Conservation (phyloP, 2,888 invertebrate species). For the Ypsolopha scabrella region DNA sequence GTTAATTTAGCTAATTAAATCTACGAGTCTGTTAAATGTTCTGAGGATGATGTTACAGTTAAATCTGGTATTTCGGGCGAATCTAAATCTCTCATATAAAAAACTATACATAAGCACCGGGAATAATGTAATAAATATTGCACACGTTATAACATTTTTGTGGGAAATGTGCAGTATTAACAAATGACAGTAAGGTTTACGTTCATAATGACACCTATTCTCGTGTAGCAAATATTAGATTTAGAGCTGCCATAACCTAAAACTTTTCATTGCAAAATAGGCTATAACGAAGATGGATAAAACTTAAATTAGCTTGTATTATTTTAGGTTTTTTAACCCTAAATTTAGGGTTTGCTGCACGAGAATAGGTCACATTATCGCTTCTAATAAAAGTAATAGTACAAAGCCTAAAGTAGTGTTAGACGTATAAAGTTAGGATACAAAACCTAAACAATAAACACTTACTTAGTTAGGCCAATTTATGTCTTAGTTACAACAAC, state of each 20-base stretch:
- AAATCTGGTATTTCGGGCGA: conserved; percentile 12
- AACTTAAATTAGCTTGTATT: too few relatives aligned
- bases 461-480: conserved; percentile 62
- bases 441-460: conserved; percentile 55
- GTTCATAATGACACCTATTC: too few relatives aligned
- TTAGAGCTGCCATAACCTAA: too few relatives aligned
- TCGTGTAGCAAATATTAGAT: too few relatives aligned
- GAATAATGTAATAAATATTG: conserved; percentile 40
- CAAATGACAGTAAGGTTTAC: conserved; percentile 17
- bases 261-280: too few relatives aligned
- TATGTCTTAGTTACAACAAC: conserved; percentile 20
- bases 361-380: too few relatives aligned
- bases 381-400: not conserved
- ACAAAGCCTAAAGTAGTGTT: not conserved
- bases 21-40: conserved; percentile 42
- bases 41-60: conserved; percentile 49
- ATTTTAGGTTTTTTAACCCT: too few relatives aligned
- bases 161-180: conserved; percentile 28
- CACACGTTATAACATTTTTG: conserved; percentile 25
- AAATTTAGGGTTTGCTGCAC: too few relatives aligned
- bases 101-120: conserved; percentile 40
- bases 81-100: conserved; percentile 19
- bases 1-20: conserved; percentile 25
- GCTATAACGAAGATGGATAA: too few relatives aligned
- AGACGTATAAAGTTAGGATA: conserved; percentile 23